Base-by-base conservation (phyloP, 1,140 invertebrate genomes). In the Lepidurus arcticus region DNA sequence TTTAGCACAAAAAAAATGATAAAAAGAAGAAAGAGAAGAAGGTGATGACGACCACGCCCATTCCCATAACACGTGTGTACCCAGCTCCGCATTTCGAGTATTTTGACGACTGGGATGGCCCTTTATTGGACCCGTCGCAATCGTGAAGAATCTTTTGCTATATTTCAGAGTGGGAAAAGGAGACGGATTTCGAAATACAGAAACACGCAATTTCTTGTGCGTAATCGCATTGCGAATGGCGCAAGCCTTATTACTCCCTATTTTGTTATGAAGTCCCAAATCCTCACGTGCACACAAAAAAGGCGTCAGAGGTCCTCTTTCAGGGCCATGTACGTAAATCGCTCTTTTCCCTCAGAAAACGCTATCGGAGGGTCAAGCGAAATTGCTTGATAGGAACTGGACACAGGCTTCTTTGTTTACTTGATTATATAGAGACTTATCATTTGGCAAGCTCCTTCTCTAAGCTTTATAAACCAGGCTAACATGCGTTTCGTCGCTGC, bases 301-400 rank as follows among this genome's bases (percentile, higher is more conserved):
- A 47, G 10, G 16, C 16, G 6, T 47, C 45, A 47, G 16, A 47
- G 21, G 53, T 65, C 53, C 13, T 7, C 16, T 13, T 65, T 65
- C 16, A 21, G 7, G 53, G 8, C 21, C 16, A 1, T 65, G 4
- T 65, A 65, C 53, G 53, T 65, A 65, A 65, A 65, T 65, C 53
- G 16, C 16, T 65, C 53, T 65, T 65, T 65, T 65, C 53, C 13
- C 9, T 1, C 53, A 11, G 53, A 65, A 65, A 65, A 65, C 53
- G 53, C 53, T 65, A 65, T 65, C 53, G 21, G 53, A 9, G 53
- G 53, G 53, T 65, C 53, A 65, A 65, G 53, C 53, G n/a, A 65
- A 65, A 65, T 65, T 65, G 53, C 53, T n/a, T n/a, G 53, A 65
- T 65, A 65, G 53, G 21, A 65, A 65, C 53, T 65, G 53, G 53